Evolutionary conservation across 2,888 invertebrate species (phyloP).

Genomic region (Nephrotoma flavescens): DNA sequence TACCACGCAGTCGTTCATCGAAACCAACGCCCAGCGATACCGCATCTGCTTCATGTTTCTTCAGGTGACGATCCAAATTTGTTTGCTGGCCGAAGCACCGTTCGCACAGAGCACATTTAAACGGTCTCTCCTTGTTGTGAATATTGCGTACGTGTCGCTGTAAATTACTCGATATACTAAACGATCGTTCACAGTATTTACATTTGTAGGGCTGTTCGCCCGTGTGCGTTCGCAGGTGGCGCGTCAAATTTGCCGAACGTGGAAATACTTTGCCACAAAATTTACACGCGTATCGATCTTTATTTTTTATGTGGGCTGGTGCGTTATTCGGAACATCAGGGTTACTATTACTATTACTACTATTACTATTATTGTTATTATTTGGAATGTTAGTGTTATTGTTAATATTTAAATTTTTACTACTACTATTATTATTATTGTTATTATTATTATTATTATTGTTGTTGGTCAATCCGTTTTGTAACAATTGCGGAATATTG

Average conservation of each 20-base stretch:
- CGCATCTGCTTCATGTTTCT: constrained; percentile 90
- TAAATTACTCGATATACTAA: constrained; percentile 96
- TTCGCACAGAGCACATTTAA: constrained; percentile 94
- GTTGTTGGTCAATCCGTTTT: background rate
- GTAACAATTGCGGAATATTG: constrained; percentile 11
- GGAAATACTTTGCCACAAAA: constrained; percentile 97
- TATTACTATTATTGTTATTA: constrained; percentile 14
- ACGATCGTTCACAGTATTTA: constrained; percentile 95
- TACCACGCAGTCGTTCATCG: constrained; percentile 48
- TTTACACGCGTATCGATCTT: constrained; percentile 91
- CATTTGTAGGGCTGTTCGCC: constrained; percentile 97
- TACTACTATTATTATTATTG: constrained; percentile 1
- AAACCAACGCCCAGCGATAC: constrained; percentile 33
- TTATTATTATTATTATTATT: background rate
- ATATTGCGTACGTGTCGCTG: constrained; percentile 98
- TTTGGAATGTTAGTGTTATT: constrained; percentile 11
- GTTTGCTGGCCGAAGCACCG: constrained; percentile 98
- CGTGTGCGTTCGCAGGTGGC: constrained; percentile 94
- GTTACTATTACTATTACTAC: constrained; percentile 16
- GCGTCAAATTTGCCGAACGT: constrained; percentile 88
- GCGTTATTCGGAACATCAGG: constrained; percentile 17
- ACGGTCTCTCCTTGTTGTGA: constrained; percentile 96
- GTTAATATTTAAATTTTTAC: constrained; percentile 8
- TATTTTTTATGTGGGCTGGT: constrained; percentile 35
- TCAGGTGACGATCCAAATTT: constrained; percentile 91